Evolutionary conservation across 2,888 invertebrate genomes (phyloP).

Genomic region (Acanthoscelides obtectus): DNA sequence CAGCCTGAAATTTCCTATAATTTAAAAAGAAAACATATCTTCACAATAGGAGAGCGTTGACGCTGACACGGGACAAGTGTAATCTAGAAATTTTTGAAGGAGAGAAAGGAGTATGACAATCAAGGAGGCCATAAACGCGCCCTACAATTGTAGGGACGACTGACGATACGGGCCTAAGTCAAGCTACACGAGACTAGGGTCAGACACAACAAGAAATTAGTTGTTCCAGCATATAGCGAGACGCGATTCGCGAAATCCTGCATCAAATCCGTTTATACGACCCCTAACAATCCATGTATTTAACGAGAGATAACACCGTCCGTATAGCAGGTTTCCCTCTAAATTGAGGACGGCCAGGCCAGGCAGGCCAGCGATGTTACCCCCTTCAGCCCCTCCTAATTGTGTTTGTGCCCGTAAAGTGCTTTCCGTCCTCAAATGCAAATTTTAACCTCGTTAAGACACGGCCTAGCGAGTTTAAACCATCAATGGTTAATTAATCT

Average conservation of each 20-base stretch:
- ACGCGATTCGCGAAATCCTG: not conserved
- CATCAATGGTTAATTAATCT: constrained; percentile 54
- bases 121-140: no score
- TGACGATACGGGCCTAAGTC: no score
- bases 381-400: constrained; percentile 41
- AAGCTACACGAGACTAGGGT: no score
- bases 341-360: not conserved
- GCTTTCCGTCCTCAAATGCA: constrained; percentile 50
- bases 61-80: no score
- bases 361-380: not conserved
- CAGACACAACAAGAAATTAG: not conserved
- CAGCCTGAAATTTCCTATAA: no score
- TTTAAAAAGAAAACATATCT: no score
- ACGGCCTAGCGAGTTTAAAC: constrained; percentile 51
- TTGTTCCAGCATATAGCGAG: not conserved
- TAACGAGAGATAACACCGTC: not conserved
- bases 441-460: constrained; percentile 52
- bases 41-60: no score
- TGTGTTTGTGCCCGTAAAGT: constrained; percentile 50
- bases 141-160: no score
- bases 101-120: no score
- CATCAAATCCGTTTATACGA: not conserved
- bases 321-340: not conserved
- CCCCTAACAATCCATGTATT: not conserved
- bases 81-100: no score